Conservation (phyloP, 2,888 invertebrate species). For the Dasypogon diadema region DNA sequence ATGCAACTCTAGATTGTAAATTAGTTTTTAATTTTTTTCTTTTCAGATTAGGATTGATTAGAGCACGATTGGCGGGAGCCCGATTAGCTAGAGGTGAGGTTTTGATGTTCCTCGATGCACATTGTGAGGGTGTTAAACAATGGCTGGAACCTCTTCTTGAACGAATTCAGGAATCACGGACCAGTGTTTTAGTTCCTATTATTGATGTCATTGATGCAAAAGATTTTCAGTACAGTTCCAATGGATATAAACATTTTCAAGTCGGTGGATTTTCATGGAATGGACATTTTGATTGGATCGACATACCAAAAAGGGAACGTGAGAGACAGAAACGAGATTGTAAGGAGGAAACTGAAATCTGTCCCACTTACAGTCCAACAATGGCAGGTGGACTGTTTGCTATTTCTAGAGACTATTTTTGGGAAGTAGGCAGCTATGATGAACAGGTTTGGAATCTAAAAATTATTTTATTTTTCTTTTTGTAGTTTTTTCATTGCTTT, state of each 20-base stretch:
- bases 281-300: conserved; percentile 94
- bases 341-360: conserved; percentile 63
- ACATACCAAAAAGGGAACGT: conserved; percentile 66
- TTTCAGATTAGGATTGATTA: conserved; percentile 83
- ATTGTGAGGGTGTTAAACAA: conserved; percentile 84
- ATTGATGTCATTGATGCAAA: conserved; percentile 91
- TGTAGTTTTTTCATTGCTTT: conserved; percentile 1
- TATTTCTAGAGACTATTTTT: conserved; percentile 91
- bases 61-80: conserved; percentile 91
- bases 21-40: conserved; percentile 10
- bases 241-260: conserved; percentile 68
- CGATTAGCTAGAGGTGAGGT: conserved; percentile 83
- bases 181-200: conserved; percentile 90
- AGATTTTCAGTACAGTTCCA: conserved; percentile 68
- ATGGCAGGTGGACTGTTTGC: conserved; percentile 99
- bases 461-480: not conserved
- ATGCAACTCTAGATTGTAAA: not conserved
- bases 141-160: conserved; percentile 93
- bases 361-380: conserved; percentile 81
- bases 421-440: conserved; percentile 96
- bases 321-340: conserved; percentile 64
- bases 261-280: conserved; percentile 77
- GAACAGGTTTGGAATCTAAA: conserved; percentile 71
- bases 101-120: conserved; percentile 90
- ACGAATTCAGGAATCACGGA: conserved; percentile 83